phyloP scores from a whole-genome alignment of 2,113 vertebrate species.

The Anser cygnoides region DNA sequence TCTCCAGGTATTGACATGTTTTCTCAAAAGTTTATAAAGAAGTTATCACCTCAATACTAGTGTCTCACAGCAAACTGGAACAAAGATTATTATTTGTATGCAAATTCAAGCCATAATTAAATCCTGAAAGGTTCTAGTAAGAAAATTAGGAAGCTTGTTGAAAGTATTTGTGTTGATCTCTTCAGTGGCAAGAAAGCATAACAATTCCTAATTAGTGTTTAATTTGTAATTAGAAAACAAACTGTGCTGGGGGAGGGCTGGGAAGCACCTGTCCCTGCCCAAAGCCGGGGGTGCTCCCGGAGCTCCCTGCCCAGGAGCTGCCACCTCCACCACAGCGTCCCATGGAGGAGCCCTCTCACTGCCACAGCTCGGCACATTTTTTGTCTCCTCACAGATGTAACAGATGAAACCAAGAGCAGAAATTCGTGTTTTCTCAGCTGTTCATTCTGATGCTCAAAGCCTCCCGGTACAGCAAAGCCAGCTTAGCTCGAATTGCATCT shows the following conservation, averaged over 20 bases:
- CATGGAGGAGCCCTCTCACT: background rate
- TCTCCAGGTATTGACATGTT: background rate
- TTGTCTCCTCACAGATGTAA: background rate
- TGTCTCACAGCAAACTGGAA: background rate
- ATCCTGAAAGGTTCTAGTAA: background rate
- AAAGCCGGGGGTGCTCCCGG: accelerated
- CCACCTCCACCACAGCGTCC: background rate
- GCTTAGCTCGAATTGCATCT: background rate
- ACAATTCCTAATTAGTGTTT: slow-evolving; percentile 38
- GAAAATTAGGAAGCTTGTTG: slow-evolving; percentile 36
- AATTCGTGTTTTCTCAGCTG: background rate
- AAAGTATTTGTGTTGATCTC: background rate
- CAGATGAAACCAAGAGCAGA: background rate
- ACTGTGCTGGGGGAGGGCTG: background rate
- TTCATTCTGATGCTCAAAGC: background rate
- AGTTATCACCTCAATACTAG: background rate
- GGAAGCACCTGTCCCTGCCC: background rate
- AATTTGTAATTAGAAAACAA: slow-evolving; percentile 50
- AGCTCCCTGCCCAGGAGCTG: background rate
- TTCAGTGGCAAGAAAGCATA: slow-evolving; percentile 7
- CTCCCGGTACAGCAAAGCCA: background rate
- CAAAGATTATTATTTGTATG: background rate
- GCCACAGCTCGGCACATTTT: background rate
- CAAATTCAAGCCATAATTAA: slow-evolving; percentile 56
- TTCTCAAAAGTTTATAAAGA: background rate